Evolutionary conservation across 1,140 invertebrate genomes (phyloP).

Genomic region (Drosophila pallidifrons): DNA sequence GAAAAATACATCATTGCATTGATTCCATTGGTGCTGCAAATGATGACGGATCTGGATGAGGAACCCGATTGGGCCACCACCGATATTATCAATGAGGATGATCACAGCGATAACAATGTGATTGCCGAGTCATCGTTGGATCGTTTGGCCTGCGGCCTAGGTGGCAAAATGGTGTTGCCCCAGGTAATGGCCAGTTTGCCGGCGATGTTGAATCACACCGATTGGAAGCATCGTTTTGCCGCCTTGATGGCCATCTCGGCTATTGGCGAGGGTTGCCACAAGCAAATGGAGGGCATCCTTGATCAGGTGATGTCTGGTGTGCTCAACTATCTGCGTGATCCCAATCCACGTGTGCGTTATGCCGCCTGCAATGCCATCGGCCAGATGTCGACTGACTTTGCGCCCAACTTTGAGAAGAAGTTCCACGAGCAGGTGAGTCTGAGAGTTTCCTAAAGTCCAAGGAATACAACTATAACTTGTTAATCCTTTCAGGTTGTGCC

Average conservation of each 20-base stretch:
- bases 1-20: constrained; percentile 91
- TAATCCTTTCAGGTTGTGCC: constrained; percentile 89
- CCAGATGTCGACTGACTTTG: constrained; percentile 99
- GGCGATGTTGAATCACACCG: constrained; percentile 92
- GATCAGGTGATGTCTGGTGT: constrained; percentile 96
- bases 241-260: constrained; percentile 99
- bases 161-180: constrained; percentile 97
- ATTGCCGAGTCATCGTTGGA: constrained; percentile 98
- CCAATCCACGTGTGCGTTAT: constrained; percentile 88
- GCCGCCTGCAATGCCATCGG: constrained; percentile 99
- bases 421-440: constrained; percentile 92
- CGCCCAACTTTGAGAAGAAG: constrained; percentile 98
- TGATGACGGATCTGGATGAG: constrained; percentile 98
- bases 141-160: constrained; percentile 97
- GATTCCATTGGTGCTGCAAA: constrained; percentile 93
- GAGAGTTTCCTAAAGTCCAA: not conserved
- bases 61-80: constrained; percentile 90
- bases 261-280: constrained; percentile 98
- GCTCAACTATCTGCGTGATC: constrained; percentile 94
- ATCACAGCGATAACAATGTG: constrained; percentile 95
- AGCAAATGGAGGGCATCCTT: constrained; percentile 98
- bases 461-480: not conserved
- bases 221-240: constrained; percentile 96
- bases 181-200: constrained; percentile 95
- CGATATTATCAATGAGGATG: constrained; percentile 93